Evolutionary conservation across 2,888 invertebrate genomes (phyloP).

Genomic region (Euzophera pinguis): DNA sequence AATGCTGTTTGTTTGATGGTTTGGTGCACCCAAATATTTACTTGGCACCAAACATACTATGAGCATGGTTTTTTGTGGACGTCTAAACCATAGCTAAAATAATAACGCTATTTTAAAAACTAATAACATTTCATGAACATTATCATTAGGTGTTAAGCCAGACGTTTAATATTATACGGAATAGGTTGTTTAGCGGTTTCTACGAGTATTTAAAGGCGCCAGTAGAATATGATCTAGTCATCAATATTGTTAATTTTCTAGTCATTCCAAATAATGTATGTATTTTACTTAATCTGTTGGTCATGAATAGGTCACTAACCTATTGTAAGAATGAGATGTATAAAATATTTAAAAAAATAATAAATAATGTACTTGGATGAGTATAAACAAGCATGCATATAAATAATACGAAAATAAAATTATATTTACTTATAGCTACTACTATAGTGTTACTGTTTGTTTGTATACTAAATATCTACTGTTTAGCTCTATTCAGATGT

Average conservation of each 20-base stretch:
- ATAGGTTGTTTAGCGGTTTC: not conserved
- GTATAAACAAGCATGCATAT: conserved; percentile 2
- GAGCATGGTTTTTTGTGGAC: not conserved
- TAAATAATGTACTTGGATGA: conserved; percentile 12
- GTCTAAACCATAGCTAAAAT: too few species aligned
- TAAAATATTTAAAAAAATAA: conserved; percentile 1
- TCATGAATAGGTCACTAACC: not conserved
- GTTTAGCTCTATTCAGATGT: conserved; percentile 14
- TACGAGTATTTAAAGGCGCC: not conserved
- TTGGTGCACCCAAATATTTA: not conserved
- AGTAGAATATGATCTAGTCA: not conserved
- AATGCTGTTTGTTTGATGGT: not conserved
- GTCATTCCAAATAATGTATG: conserved; percentile 1
- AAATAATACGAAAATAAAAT: conserved; percentile 17
- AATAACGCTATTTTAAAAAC: not conserved
- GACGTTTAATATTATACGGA: not conserved
- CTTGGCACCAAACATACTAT: not conserved
- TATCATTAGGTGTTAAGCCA: not conserved
- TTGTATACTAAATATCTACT: conserved; percentile 14
- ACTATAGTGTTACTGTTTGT: conserved; percentile 18
- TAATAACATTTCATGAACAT: not conserved
- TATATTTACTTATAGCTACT: conserved; percentile 22
- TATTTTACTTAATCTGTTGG: not conserved
- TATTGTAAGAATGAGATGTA: conserved; percentile 5
- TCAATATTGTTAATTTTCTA: not conserved